Conservation (phyloP, 1,140 invertebrate species). For the Drosophila virilis region DNA sequence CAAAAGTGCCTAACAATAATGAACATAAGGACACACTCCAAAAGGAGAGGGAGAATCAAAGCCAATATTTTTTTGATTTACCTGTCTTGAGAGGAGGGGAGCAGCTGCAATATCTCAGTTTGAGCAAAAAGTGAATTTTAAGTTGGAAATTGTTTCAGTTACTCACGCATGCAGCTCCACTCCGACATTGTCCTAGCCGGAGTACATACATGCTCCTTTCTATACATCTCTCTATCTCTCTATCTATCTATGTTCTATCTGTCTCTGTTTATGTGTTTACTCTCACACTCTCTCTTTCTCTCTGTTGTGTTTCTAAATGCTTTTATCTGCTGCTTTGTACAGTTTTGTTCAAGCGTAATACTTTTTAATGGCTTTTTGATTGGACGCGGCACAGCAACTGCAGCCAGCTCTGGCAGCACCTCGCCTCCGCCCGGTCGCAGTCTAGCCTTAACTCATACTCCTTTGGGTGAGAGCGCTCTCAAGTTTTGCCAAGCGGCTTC, state of each 20-base stretch:
- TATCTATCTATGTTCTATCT: background rate
- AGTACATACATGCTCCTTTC: background rate
- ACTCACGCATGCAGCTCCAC: constrained; percentile 37
- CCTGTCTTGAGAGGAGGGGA: background rate
- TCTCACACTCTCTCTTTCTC: constrained; percentile 15
- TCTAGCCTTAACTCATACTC: constrained; percentile 21
- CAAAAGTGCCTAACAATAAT: too few relatives aligned
- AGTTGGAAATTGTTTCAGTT: constrained; percentile 63
- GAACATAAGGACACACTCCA: too few relatives aligned
- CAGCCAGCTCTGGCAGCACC: constrained; percentile 5
- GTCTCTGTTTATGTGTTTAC: constrained; percentile 13
- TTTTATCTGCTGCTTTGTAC: constrained; percentile 78
- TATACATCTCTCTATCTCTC: constrained; percentile 5
- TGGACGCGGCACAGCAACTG: constrained; percentile 61
- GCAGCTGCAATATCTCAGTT: background rate
- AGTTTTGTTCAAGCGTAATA: constrained; percentile 82
- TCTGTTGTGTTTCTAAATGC: constrained; percentile 48
- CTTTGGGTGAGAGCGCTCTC: constrained; percentile 34
- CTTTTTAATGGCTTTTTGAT: constrained; percentile 84
- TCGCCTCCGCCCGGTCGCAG: background rate
- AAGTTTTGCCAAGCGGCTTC: constrained; percentile 76
- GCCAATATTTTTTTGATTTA: background rate
- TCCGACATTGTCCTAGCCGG: constrained; percentile 14
- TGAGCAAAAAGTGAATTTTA: constrained; percentile 44
- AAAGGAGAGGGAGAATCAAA: too few relatives aligned